Evolutionary conservation across 2,797 vertebrate genomes (phyloP).

Genomic region (Podarcis siculus): DNA sequence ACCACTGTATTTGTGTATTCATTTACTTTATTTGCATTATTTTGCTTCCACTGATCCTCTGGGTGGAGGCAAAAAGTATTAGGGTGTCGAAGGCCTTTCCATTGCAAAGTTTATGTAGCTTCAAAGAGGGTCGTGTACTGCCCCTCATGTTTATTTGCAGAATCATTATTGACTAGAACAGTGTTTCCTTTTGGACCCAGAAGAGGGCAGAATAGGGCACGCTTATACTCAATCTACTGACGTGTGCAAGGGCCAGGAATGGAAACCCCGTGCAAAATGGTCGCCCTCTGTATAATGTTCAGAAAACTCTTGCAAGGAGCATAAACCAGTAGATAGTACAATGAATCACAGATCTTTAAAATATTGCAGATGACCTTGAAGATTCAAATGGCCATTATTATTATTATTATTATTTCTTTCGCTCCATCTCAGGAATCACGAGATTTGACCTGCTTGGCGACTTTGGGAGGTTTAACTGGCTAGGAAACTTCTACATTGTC

Average conservation of each 20-base stretch:
- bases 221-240: too few species aligned
- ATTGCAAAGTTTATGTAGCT: neutral
- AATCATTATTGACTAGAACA: neutral
- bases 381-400: neutral
- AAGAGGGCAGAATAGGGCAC: too few species aligned
- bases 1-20: too few species aligned
- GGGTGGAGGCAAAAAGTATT: too few species aligned
- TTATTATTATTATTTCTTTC: neutral
- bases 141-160: neutral
- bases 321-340: neutral
- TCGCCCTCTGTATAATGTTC: neutral
- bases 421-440: constrained; percentile 86
- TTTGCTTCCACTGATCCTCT: neutral
- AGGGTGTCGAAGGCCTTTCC: neutral
- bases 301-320: neutral
- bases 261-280: too few species aligned
- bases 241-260: too few species aligned
- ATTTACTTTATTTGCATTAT: neutral
- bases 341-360: too few species aligned
- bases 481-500: constrained; percentile 94
- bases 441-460: constrained; percentile 96
- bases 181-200: too few species aligned
- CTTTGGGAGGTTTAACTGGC: constrained; percentile 95
- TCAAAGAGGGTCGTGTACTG: neutral
- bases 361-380: neutral